Percentiles rank a stretch among this genome's conserved stretches.
phyloP scores from a whole-genome alignment of 2,888 invertebrate genomes.

The Melanostoma mellinum region DNA sequence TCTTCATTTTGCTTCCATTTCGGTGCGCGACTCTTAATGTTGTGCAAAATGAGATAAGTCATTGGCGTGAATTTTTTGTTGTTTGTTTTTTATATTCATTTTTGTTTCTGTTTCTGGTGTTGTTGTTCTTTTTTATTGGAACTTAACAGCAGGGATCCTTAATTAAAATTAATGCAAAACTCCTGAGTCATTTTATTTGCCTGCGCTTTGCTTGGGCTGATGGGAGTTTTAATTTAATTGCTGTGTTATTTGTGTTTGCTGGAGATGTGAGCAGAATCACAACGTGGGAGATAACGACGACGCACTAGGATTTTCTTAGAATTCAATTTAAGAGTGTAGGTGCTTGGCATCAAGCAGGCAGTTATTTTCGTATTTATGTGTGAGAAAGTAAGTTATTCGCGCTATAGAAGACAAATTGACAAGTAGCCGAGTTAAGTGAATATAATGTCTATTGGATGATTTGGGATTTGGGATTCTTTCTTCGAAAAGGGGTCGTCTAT shows the following conservation, averaged over 20 bases:
- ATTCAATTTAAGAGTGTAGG: conserved; percentile 32
- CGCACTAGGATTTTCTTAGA: conserved; percentile 55
- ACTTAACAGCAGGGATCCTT: conserved; percentile 63
- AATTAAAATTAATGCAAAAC: conserved; percentile 76
- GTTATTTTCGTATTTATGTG: conserved; percentile 1
- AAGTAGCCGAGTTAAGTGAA: conserved; percentile 30
- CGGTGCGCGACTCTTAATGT: conserved; percentile 72
- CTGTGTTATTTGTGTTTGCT: conserved; percentile 70
- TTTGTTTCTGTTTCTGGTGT: conserved; percentile 40
- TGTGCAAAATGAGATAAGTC: conserved; percentile 70
- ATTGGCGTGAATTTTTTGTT: conserved; percentile 61
- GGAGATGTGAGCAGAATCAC: conserved; percentile 53
- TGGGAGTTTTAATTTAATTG: conserved; percentile 71
- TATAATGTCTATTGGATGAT: neutral
- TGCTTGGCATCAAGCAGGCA: neutral
- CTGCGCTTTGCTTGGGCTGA: conserved; percentile 28
- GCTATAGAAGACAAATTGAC: conserved; percentile 34
- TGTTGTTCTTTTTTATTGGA: conserved; percentile 39
- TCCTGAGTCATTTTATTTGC: conserved; percentile 73
- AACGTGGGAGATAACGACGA: conserved; percentile 69
- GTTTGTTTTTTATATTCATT: conserved; percentile 26
- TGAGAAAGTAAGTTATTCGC: conserved; percentile 39
- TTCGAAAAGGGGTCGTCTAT: too few relatives aligned
- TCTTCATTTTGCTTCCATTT: conserved; percentile 66
- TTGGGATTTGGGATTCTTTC: too few relatives aligned